Conservation (phyloP, 2,113 vertebrate genomes). For the Daphoenositta chrysoptera region DNA sequence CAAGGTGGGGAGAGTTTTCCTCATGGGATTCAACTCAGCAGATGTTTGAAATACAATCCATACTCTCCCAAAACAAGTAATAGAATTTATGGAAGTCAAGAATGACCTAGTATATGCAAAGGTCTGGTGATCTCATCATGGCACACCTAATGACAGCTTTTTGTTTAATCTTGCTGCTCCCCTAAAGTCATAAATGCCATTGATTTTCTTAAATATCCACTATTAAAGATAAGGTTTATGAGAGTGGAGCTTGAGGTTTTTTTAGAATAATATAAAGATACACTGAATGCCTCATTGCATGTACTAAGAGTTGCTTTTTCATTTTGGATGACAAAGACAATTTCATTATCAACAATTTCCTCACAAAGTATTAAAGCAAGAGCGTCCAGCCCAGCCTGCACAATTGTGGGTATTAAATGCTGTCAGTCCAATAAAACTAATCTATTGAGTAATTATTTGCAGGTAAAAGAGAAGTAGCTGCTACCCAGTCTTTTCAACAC, state of each 20-base stretch:
- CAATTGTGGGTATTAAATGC: not conserved
- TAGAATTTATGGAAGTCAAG: not conserved
- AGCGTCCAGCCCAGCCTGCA: not conserved
- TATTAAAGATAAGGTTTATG: not conserved
- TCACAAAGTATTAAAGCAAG: not conserved
- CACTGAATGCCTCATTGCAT: not conserved
- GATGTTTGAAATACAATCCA: not conserved
- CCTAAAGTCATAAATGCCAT: not conserved
- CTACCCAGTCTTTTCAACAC: not conserved
- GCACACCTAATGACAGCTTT: accelerated
- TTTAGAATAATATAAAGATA: not conserved
- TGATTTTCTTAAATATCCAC: not conserved
- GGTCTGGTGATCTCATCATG: not conserved
- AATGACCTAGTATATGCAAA: not conserved
- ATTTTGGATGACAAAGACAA: not conserved
- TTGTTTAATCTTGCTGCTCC: not conserved
- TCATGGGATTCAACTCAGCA: not conserved
- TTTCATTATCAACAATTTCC: not conserved
- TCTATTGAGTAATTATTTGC: not conserved
- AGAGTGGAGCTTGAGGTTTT: accelerated
- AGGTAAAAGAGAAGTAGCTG: not conserved
- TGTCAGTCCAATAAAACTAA: not conserved
- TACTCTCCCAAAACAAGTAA: not conserved
- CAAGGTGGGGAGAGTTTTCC: not conserved
- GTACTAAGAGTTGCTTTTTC: not conserved